Evolutionary conservation across 35 echinoderm and acorn worm species (phyloP).

Genomic region (Ophioderma brevispina): DNA sequence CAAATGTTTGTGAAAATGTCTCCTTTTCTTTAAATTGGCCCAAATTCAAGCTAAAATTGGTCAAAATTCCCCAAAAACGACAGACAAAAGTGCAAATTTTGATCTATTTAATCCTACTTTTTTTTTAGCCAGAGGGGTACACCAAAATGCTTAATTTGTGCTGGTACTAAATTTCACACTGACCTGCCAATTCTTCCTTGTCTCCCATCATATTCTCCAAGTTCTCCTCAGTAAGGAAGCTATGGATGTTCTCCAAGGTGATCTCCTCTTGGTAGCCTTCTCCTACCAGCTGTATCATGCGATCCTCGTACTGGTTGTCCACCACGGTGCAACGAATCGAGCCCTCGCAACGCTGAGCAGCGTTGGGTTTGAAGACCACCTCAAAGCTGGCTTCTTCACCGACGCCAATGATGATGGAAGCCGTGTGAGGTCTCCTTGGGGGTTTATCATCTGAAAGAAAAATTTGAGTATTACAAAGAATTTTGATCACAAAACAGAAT

Average conservation of each 20-base stretch:
- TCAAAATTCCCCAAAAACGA: too few relatives aligned
- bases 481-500: too few relatives aligned
- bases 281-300: conserved; percentile 89
- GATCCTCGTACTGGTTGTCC: conserved; percentile 98
- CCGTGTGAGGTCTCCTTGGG: conserved; percentile 76
- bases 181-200: conserved; percentile 82
- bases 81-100: too few relatives aligned
- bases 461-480: too few relatives aligned
- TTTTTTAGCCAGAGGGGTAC: too few relatives aligned
- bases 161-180: too few relatives aligned
- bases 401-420: conserved; percentile 88
- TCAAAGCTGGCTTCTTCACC: conserved; percentile 74
- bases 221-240: conserved; percentile 66
- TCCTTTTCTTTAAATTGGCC: too few relatives aligned
- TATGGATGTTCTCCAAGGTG: conserved; percentile 97
- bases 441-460: conserved; percentile 52
- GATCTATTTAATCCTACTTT: too few relatives aligned
- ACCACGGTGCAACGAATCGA: conserved; percentile 70
- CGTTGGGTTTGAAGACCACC: conserved; percentile 70
- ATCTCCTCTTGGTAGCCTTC: conserved; percentile 96
- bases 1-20: too few relatives aligned
- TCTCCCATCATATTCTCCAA: conserved; percentile 66
- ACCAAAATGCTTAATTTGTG: too few relatives aligned
- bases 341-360: conserved; percentile 37
- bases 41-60: too few relatives aligned